These are phyloP conservation scores for Ibycter americanus DNA, from an alignment of 2,797 vertebrate species.

Conservation along the genomic window DNA sequence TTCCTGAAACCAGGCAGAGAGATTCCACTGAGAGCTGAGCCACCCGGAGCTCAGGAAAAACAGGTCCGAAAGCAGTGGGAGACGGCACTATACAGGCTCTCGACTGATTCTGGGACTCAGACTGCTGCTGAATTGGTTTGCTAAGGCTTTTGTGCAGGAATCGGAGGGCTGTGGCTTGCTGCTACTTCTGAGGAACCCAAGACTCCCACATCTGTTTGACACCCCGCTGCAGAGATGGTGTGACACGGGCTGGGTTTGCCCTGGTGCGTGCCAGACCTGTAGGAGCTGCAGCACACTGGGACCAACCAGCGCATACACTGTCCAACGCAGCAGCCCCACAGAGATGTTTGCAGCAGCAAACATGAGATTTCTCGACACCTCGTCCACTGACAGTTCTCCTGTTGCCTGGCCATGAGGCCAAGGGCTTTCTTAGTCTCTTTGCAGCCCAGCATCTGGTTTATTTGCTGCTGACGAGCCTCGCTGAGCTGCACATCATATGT, in stretches of 20 bases:
- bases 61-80: conserved; percentile 16
- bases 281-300: not conserved
- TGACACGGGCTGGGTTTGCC: not conserved
- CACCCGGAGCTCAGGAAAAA: conserved; percentile 36
- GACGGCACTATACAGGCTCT: not conserved
- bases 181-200: not conserved
- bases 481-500: not conserved
- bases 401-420: not conserved
- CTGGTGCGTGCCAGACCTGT: accelerated
- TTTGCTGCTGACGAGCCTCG: not conserved
- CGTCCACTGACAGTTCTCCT: not conserved
- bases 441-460: accelerated
- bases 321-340: not conserved
- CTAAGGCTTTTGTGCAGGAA: not conserved
- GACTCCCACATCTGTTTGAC: not conserved
- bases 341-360: not conserved
- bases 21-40: not conserved
- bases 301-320: not conserved
- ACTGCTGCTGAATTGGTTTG: not conserved
- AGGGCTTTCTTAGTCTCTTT: not conserved
- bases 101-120: not conserved
- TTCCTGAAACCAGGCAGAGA: not conserved
- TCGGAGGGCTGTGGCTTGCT: not conserved
- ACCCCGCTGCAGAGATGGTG: not conserved
- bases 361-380: not conserved